Conservation (phyloP, 2,888 invertebrate species). For the Atethmia centrago region DNA sequence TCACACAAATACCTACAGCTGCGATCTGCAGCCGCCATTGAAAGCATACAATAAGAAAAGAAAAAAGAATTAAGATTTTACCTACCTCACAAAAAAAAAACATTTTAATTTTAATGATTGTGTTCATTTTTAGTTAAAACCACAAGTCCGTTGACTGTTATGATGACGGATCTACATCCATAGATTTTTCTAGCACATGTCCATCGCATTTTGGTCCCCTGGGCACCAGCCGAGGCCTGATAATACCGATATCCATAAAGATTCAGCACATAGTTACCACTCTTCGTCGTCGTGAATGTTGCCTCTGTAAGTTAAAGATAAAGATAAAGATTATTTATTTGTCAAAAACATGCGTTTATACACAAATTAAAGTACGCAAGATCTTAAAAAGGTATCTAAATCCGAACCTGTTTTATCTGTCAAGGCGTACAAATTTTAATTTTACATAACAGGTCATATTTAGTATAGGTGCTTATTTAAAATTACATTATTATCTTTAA, state of each 20-base stretch:
- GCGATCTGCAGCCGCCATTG: not conserved
- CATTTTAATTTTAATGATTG: conserved; percentile 9
- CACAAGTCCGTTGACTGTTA: conserved; percentile 11
- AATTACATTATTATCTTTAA: too few species aligned
- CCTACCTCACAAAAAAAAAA: not conserved
- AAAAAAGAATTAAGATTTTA: not conserved
- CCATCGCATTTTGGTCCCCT: conserved; percentile 21
- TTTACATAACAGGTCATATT: too few species aligned
- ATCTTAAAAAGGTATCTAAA: too few species aligned
- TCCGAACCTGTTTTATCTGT: too few species aligned
- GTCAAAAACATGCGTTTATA: too few species aligned
- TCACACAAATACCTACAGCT: not conserved
- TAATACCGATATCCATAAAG: conserved; percentile 19
- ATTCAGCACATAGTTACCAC: conserved; percentile 21
- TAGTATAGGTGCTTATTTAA: too few species aligned
- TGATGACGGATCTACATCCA: conserved; percentile 14
- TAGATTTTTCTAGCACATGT: conserved; percentile 6
- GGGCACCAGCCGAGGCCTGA: not conserved
- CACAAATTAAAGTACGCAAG: too few species aligned
- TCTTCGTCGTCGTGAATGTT: conserved; percentile 9
- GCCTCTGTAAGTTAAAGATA: not conserved
- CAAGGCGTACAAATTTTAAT: too few species aligned
- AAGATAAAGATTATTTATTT: too few species aligned
- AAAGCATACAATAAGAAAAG: not conserved
- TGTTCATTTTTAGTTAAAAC: conserved; percentile 8